Base-by-base conservation (phyloP, 1,140 invertebrate species). In the Cydia fagiglandana region DNA sequence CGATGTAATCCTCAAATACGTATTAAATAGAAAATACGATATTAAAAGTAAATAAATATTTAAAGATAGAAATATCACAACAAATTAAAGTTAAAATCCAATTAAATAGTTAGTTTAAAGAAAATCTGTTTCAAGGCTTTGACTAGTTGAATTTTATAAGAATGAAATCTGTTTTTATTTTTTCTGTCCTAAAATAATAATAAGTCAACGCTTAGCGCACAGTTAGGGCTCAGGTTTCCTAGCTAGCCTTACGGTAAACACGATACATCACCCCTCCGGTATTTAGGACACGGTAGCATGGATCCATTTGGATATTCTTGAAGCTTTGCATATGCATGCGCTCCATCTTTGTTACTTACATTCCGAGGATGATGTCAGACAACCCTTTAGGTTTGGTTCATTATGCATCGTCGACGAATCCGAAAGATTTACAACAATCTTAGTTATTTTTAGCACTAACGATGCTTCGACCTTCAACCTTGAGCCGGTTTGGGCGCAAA, bases 401-500 rank as follows among this genome's bases (percentile, higher is more conserved):
- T 61, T 20, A 61, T 61, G 56, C 56, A 17, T 56, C 53, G n/a
- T 53, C n/a, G 15, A n/a, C 50, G 20, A 61, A 61, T 61, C 4
- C 56, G 17, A 24, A 61, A 24, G 56, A 61, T 24, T 61, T 17
- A 20, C 6, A 53, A 20, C n/a, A 53, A 53, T n/a, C 50, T 53
- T 61, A 10, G 15, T 61, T 61, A 61, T 61, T 61, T 61, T 61
- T 61, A 61, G 17, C 7, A 61, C 50, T 6, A 17, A 53, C 50
- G 50, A 53, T 53, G 50, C 45, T 47, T 47, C 56, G 56, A 61
- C 56, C 56, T 61, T 61, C 56, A 24, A 61, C 56, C 56, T 61
- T 24, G 20, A 24, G 20, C 20, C 20, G 20, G 56, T 61, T 61
- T 61, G 56, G 53, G 20, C 3, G 20, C 56, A 61, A 61, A 61